Base-by-base conservation (phyloP, 37 sponge, comb jelly and placozoan species). In the Tethya wilhelma region DNA sequence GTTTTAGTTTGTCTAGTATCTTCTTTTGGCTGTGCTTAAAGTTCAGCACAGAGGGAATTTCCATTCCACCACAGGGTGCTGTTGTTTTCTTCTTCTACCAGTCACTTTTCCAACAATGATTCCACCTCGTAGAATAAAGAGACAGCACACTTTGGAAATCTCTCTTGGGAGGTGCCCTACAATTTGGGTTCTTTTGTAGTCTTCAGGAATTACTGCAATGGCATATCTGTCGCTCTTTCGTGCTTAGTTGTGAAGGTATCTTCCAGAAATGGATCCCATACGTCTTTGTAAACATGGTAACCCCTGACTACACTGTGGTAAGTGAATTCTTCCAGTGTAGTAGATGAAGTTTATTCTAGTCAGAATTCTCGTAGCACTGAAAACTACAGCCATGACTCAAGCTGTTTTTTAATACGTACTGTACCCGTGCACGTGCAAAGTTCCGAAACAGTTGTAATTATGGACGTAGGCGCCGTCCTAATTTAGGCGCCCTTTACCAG, bases 141-240 rank as follows among this genome's bases (percentile, higher is more conserved):
- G 53, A 14, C 53, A 49, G 53, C 53, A 49, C 9, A 49, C 14
- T 14, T 49, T 49, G 14, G 53, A 49, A 49, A 49, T 14, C 53
- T 49, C 53, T 49, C 53, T 49, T 49, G 53, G 53, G 14, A 49
- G 53, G 14, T 14, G 53, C 53, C 53, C 53, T 19, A 9, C 9
- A 49, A 49, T 14, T 14, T 14, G 9, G 14, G 9, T 49, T 49
- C 53, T 49, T 14, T 49, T 49, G 14, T 19, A 19, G 53, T 49
- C 53, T 19, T 49, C 53, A 14, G 53, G 53, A 49, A 49, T 49
- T 49, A 49, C 53, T 49, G 14, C 53, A 9, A 49, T 49, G 53
- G 53, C 53, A 49, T 49, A 49, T 49, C 53, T 49, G 53, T 49
- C 53, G 53, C 53, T 49, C 53, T 49, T 49, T 49, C 53, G 14